Conservation (phyloP, 2,797 vertebrate species). For the Prunella strophiata region DNA sequence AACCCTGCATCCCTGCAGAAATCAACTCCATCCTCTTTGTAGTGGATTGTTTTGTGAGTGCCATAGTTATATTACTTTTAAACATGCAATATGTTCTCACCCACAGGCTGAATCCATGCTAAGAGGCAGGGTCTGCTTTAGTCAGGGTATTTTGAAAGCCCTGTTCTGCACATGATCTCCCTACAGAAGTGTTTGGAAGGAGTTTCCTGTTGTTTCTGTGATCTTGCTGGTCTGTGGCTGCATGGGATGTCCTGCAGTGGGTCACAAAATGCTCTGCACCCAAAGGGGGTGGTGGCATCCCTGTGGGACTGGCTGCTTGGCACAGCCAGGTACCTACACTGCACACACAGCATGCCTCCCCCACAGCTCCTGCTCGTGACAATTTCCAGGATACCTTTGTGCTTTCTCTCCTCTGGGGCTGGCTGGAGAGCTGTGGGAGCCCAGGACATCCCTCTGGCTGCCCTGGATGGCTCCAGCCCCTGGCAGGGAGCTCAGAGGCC, state of each 20-base stretch:
- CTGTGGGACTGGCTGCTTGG: background rate
- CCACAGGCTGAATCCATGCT: background rate
- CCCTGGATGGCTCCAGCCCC: too few species aligned
- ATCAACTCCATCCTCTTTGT: background rate
- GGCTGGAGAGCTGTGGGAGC: too few species aligned
- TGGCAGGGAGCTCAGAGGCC: too few species aligned
- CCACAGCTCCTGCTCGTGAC: fast-evolving
- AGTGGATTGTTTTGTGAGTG: fast-evolving
- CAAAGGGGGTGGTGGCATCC: background rate
- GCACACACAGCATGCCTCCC: background rate
- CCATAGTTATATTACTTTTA: background rate
- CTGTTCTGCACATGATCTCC: background rate
- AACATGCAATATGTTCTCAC: background rate
- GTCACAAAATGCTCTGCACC: fast-evolving
- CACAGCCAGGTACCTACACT: fast-evolving
- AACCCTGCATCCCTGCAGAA: background rate
- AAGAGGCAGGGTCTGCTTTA: background rate
- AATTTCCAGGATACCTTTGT: background rate
- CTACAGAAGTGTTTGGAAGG: background rate
- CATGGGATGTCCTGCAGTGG: background rate
- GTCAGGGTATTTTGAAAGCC: background rate
- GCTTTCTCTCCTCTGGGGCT: background rate
- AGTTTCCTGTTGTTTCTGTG: background rate
- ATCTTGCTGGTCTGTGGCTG: background rate
- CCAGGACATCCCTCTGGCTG: too few species aligned